A percentile compares a stretch with the other conserved stretches of the same genome.
Conservation (phyloP, 2,797 vertebrate genomes). For the Typhlichthys eigenmanni region DNA sequence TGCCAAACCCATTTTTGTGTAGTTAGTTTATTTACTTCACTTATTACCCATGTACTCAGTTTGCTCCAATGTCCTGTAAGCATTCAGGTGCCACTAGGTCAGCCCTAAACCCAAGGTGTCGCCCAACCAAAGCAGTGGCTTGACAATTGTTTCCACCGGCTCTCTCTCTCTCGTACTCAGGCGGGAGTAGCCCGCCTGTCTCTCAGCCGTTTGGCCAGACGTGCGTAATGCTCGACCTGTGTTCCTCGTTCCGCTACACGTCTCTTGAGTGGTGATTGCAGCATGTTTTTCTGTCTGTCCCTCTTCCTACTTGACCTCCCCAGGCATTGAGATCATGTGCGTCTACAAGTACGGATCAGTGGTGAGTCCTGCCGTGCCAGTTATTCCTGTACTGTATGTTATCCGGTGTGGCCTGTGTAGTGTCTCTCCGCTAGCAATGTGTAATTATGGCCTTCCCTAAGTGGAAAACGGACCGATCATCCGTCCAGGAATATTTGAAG, state of each 20-base stretch:
- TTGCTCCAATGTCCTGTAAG: constrained; percentile 31
- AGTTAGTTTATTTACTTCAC: constrained; percentile 13
- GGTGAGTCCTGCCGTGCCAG: constrained; percentile 79
- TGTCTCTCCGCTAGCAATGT: constrained; percentile 46
- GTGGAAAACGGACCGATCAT: constrained; percentile 40
- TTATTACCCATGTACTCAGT: constrained; percentile 28
- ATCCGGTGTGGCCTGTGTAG: constrained; percentile 47
- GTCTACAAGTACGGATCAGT: constrained; percentile 97
- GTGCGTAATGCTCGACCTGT: no score
- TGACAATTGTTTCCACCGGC: constrained; percentile 43
- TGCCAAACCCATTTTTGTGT: constrained; percentile 11
- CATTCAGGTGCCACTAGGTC: constrained; percentile 32
- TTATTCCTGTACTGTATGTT: constrained; percentile 49
- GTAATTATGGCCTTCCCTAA: constrained; percentile 61
- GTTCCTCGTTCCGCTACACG: constrained; percentile 48
- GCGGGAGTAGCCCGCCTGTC: constrained; percentile 47
- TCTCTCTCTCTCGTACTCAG: constrained; percentile 35
- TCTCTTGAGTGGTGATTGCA: constrained; percentile 64
- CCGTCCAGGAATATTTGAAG: constrained; percentile 45
- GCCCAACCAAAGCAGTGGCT: constrained; percentile 50
- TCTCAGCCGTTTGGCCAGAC: constrained; percentile 12
- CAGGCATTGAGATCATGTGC: constrained; percentile 98
- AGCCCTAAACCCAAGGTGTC: constrained; percentile 37
- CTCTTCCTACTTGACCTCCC: constrained; percentile 44
- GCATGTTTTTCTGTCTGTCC: constrained; percentile 50